These are phyloP conservation scores for Hassar affinis DNA, from an alignment of 2,113 vertebrate species.

Conservation along the genomic window DNA sequence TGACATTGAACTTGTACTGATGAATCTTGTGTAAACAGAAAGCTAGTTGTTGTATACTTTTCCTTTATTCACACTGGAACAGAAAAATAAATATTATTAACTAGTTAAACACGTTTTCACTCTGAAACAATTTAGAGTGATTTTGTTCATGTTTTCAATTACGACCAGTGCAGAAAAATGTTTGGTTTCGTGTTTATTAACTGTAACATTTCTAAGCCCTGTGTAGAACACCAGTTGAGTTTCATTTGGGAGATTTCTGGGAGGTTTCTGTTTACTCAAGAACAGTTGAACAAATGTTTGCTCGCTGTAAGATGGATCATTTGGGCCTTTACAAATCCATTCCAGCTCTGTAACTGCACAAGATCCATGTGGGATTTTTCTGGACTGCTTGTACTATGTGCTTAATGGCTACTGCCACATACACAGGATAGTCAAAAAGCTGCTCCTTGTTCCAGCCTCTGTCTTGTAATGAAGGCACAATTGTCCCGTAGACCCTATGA, in stretches of 20 bases:
- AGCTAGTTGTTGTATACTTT: neutral
- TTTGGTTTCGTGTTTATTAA: neutral
- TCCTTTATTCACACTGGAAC: neutral
- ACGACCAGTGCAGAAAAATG: neutral
- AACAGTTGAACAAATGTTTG: conserved; percentile 34
- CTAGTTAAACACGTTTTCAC: neutral
- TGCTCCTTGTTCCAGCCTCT: conserved; percentile 10
- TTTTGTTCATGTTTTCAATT: neutral
- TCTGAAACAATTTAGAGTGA: neutral
- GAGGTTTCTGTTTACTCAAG: conserved; percentile 19
- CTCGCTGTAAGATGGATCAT: conserved; percentile 10
- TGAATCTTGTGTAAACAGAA: too few relatives aligned
- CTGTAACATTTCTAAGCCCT: neutral
- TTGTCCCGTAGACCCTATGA: conserved; percentile 28
- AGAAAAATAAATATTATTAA: neutral
- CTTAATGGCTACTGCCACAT: conserved; percentile 1
- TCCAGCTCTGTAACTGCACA: neutral
- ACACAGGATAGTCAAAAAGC: neutral
- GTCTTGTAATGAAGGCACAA: neutral
- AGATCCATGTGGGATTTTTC: neutral
- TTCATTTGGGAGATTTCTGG: neutral
- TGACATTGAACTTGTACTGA: too few relatives aligned
- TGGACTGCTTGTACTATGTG: neutral
- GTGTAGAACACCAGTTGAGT: neutral
- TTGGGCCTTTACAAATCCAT: conserved; percentile 15